Conservation (phyloP, 2,888 invertebrate species). For the Microdon myrmicae region DNA sequence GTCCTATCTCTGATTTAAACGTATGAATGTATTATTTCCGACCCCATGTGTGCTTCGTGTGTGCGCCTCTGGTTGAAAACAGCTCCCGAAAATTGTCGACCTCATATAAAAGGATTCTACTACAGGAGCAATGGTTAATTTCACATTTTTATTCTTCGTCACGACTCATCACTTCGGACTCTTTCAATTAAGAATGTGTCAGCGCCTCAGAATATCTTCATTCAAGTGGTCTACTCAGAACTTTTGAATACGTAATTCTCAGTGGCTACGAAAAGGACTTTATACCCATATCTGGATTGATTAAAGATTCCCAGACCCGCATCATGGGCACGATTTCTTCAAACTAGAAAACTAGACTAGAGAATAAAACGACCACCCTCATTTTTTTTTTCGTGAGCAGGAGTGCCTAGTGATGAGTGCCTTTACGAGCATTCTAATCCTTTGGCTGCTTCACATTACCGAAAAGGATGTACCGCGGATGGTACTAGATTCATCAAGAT, state of each 20-base stretch:
- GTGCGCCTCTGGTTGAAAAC: no score
- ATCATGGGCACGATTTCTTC: constrained; percentile 20
- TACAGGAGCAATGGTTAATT: constrained; percentile 20
- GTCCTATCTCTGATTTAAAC: no score
- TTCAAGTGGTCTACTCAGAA: constrained; percentile 39
- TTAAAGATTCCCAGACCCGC: constrained; percentile 34
- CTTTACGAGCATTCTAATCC: constrained; percentile 41
- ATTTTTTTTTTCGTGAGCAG: constrained; percentile 27
- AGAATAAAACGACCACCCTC: constrained; percentile 48
- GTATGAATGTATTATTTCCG: constrained; percentile 19
- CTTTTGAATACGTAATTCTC: constrained; percentile 41
- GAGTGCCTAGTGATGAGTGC: constrained; percentile 20
- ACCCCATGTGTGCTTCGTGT: no score
- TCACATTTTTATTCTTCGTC: constrained; percentile 29
- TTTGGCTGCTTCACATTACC: constrained; percentile 1
- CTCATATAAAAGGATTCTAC: constrained; percentile 32
- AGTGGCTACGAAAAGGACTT: no score
- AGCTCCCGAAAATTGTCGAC: no score
- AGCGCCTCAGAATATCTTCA: constrained; percentile 9
- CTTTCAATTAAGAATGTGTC: neutral
- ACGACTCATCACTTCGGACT: constrained; percentile 42
- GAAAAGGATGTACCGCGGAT: constrained; percentile 10
- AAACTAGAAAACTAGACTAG: constrained; percentile 10
- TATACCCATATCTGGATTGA: constrained; percentile 36
- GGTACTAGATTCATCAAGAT: constrained; percentile 27